Evolutionary conservation across 1,140 invertebrate genomes (phyloP).

Genomic region (Hirudo medicinalis): DNA sequence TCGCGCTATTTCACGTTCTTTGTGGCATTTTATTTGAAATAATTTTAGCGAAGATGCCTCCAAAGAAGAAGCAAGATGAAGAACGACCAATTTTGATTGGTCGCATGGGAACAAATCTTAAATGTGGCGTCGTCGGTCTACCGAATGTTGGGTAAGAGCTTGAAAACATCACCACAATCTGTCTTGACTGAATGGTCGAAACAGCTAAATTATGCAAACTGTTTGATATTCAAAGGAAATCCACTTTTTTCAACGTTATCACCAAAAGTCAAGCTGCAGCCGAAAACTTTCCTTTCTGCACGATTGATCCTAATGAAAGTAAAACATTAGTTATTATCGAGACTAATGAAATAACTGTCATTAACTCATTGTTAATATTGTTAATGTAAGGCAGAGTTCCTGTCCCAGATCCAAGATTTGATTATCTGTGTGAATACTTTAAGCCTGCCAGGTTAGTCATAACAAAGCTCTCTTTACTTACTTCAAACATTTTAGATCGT

Average conservation of each 20-base stretch:
- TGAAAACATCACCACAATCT: conserved; percentile 13
- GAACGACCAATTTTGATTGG: conserved; percentile 77
- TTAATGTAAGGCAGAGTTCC: conserved; percentile 70
- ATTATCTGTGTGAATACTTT: conserved; percentile 81
- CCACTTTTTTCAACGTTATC: conserved; percentile 97
- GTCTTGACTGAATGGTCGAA: background rate
- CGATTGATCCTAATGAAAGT: conserved; percentile 99
- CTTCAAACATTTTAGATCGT: too few relatives aligned
- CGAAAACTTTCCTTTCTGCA: conserved; percentile 99
- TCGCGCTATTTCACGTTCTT: too few relatives aligned
- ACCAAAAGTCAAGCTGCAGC: conserved; percentile 89
- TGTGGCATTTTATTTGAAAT: too few relatives aligned
- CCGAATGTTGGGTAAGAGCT: conserved; percentile 70
- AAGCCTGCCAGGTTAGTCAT: conserved; percentile 75
- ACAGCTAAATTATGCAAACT: background rate
- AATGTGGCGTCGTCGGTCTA: conserved; percentile 86
- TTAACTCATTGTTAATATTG: conserved; percentile 5
- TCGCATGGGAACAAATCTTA: conserved; percentile 88
- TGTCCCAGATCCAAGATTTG: conserved; percentile 87
- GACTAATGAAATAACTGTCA: background rate
- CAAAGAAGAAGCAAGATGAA: conserved; percentile 62
- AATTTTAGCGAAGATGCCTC: conserved; percentile 26
- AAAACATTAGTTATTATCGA: conserved; percentile 43
- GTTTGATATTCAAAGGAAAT: conserved; percentile 53
- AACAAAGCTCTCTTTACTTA: too few relatives aligned